Base-by-base conservation (phyloP, 2,797 vertebrate genomes). In the Clarias pachynema region DNA sequence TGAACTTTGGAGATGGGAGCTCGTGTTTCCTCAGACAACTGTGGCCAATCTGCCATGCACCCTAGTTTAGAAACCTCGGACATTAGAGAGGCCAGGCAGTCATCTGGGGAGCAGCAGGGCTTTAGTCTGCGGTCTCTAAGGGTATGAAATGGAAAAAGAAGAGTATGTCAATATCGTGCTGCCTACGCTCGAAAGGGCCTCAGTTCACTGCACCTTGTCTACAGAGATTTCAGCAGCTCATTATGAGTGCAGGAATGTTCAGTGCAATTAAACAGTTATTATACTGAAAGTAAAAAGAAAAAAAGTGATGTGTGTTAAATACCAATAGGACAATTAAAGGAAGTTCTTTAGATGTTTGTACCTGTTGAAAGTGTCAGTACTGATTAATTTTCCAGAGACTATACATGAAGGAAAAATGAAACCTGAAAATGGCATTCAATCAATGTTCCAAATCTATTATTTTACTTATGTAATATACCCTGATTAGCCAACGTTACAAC, bases 1-100 rank as follows among this genome's bases (percentile, higher is more conserved):
- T 95, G 94, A 94, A 93, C 93, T 95, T 95, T 92, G 79, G 91
- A 92, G 92, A 92, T 89, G 92, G 90, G 92, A 66, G 86, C 93
- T 95, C 92, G 90, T 91, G 93, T 96, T 96, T 95, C 95, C 89
- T 89, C 59, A 83, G 91, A 93, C 95, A 95, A 95, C 94, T 94
- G 93, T 89, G 89, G 81, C 89, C 89, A 90, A 90, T 90, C 90
- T 90, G 90, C 90, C 87, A 79, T 77, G 81, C 86, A 85, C 87
- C 89, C 86, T 60, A 82, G 85, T 86, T 88, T 89, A 88, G 87
- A 88, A 88, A 89, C 86, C 86, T 85, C 81, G 86, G 83, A 86
- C 88, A 84, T 88, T 85, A 89, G 87, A 90, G 89, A 90, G 86
- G 86, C 87, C 88, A 88, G 63, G 12, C 74, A 37, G 74, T 85